A percentile compares a stretch with the other conserved stretches of the same genome.
Conservation (phyloP, 1,140 invertebrate species). For the Pseudobourletiella spinata region DNA sequence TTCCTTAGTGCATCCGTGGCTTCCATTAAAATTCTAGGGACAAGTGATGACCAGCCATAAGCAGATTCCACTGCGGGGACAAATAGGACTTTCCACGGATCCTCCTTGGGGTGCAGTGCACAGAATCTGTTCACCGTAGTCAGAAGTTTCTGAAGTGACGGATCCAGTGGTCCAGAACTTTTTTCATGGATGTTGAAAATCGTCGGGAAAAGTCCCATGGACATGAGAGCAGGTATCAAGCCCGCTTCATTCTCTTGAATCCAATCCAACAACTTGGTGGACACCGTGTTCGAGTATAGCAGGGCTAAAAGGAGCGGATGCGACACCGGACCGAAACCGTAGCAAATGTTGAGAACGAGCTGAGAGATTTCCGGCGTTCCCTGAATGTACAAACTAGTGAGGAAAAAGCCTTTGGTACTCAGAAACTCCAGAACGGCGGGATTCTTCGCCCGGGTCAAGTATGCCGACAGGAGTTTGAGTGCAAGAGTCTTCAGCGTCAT, state of each 20-base stretch:
- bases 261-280: slow-evolving; percentile 25
- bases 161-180: background rate
- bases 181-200: slow-evolving; percentile 19
- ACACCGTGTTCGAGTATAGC: slow-evolving; percentile 16
- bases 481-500: slow-evolving; percentile 21
- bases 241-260: slow-evolving; percentile 20
- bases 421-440: slow-evolving; percentile 20
- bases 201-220: slow-evolving; percentile 26
- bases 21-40: slow-evolving; percentile 22
- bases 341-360: slow-evolving; percentile 22
- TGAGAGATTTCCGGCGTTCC: slow-evolving; percentile 9
- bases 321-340: slow-evolving; percentile 29
- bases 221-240: slow-evolving; percentile 22
- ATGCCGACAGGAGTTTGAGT: slow-evolving; percentile 27
- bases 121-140: slow-evolving; percentile 14
- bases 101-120: slow-evolving; percentile 24
- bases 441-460: slow-evolving; percentile 27
- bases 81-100: slow-evolving; percentile 27
- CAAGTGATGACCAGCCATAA: slow-evolving; percentile 11
- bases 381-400: slow-evolving; percentile 32
- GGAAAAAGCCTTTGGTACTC: slow-evolving; percentile 27
- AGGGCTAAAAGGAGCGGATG: slow-evolving; percentile 26
- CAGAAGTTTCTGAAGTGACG: slow-evolving; percentile 13
- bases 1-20: slow-evolving; percentile 15
- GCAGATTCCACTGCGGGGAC: slow-evolving; percentile 28